A percentile compares a stretch with the other conserved stretches of the same genome.
Evolutionary conservation across 2,113 vertebrate species (phyloP).

Genomic region (Amazona guildingii): DNA sequence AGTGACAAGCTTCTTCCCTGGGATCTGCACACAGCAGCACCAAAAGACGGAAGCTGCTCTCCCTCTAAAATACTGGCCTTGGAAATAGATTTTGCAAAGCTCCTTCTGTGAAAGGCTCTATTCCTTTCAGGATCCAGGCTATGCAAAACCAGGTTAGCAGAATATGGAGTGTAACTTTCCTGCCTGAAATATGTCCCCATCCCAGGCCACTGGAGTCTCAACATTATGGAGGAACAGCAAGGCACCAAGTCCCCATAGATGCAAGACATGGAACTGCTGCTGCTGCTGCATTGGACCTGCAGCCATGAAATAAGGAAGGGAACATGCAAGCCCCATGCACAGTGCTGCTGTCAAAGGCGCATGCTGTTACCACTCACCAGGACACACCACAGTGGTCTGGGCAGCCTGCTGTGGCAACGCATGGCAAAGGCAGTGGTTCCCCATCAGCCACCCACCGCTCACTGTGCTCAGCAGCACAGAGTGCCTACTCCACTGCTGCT

Average conservation of each 20-base stretch:
- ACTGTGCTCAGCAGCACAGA: not conserved
- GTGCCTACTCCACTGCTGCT: rapidly evolving
- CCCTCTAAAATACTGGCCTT: not conserved
- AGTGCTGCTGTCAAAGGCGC: not conserved
- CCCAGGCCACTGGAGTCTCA: not conserved
- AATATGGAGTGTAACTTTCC: not conserved
- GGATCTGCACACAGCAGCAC: not conserved
- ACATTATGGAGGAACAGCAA: not conserved
- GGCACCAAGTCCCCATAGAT: not conserved
- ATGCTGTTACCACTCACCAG: not conserved
- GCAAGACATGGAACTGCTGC: too few relatives aligned
- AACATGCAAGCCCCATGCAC: not conserved
- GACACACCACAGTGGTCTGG: not conserved
- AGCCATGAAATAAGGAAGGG: not conserved
- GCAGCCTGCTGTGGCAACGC: not conserved
- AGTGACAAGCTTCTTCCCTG: not conserved
- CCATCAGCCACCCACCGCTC: not conserved
- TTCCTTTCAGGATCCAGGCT: not conserved
- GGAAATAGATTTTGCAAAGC: not conserved
- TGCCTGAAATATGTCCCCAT: not conserved
- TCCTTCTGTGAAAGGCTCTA: not conserved
- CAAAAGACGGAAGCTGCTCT: not conserved
- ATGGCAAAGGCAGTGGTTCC: not conserved
- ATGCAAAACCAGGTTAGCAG: not conserved
- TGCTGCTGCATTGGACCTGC: not conserved